A percentile compares a stretch with the other conserved stretches of the same genome.
Conservation (phyloP, 2,888 invertebrate genomes). For the Platycnemis pennipes region DNA sequence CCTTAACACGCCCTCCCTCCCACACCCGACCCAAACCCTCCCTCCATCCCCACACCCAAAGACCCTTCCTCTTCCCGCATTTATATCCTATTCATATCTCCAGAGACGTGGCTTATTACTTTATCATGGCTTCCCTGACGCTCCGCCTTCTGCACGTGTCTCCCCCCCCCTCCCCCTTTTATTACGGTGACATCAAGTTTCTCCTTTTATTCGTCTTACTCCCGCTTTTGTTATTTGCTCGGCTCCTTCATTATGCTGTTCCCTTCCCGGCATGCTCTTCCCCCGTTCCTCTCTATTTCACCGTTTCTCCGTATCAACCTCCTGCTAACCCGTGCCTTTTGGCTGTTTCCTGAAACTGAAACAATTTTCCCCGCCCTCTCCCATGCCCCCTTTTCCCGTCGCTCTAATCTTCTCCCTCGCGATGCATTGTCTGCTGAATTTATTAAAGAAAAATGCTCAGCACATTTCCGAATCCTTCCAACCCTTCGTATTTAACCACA, state of each 20-base stretch:
- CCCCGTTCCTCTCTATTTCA: background rate
- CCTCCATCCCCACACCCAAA: background rate
- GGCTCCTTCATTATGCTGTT: constrained; percentile 21
- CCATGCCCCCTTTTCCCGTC: background rate
- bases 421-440: background rate
- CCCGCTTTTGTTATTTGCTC: constrained; percentile 6
- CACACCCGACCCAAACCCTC: background rate
- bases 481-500: background rate
- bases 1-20: background rate
- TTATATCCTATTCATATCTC: constrained; percentile 18
- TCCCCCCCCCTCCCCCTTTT: background rate
- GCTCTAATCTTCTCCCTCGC: background rate
- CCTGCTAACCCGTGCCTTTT: background rate
- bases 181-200: background rate
- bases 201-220: constrained; percentile 21
- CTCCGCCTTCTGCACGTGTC: background rate
- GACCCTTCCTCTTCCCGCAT: background rate
- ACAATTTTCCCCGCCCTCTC: background rate
- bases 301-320: background rate
- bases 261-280: constrained; percentile 41
- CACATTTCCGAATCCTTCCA: background rate
- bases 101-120: constrained; percentile 28
- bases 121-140: background rate
- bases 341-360: background rate
- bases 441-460: background rate